Conservation (phyloP, 2,113 vertebrate species). For the Ophthalmolycus amberensis region DNA sequence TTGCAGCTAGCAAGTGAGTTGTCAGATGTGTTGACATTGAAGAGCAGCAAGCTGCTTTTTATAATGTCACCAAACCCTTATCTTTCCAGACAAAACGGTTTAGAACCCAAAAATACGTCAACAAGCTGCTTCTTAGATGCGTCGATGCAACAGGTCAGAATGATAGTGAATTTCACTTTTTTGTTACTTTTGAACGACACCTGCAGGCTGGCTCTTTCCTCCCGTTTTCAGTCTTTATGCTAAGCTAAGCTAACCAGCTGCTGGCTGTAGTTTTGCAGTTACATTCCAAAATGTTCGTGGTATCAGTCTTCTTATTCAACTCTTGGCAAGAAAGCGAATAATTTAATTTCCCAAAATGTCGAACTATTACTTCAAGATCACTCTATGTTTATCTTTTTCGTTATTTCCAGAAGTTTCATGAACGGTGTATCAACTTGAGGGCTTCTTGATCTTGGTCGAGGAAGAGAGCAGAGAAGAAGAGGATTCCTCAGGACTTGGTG, state of each 20-base stretch:
- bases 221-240: conserved; percentile 3
- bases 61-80: not conserved
- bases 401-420: conserved; percentile 90
- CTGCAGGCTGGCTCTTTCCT: not conserved
- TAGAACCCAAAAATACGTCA: not conserved
- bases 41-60: not conserved
- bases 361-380: not conserved
- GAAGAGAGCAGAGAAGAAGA: conserved; percentile 14
- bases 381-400: conserved; percentile 76
- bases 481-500: conserved; percentile 36
- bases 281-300: not conserved
- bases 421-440: conserved; percentile 86
- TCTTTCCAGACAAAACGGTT: not conserved
- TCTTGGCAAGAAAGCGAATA: not conserved
- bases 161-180: not conserved
- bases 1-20: not conserved
- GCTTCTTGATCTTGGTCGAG: conserved; percentile 45
- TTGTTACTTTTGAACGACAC: not conserved
- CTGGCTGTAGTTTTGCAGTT: not conserved
- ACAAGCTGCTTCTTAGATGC: not conserved
- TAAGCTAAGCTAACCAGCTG: conserved; percentile 6
- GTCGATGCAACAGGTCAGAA: not conserved
- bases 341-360: not conserved
- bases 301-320: not conserved
- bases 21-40: not conserved